These are phyloP conservation scores for Dermatemys mawii DNA, from an alignment of 2,113 vertebrate species.

Conservation along the genomic window DNA sequence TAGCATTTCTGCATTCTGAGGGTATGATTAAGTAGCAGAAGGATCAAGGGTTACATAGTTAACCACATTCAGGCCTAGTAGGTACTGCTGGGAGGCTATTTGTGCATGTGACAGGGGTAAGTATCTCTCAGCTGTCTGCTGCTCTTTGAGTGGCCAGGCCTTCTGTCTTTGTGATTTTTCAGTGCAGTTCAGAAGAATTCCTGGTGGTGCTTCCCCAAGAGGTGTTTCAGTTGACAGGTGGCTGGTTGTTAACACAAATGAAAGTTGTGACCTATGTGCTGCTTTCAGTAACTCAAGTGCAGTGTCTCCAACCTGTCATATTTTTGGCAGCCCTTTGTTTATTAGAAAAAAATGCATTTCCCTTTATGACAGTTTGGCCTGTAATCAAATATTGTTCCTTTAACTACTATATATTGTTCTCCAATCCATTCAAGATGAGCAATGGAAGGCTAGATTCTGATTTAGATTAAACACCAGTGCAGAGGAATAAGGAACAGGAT, in stretches of 20 bases:
- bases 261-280: constrained; percentile 68
- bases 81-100: rapidly evolving
- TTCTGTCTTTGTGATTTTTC: constrained; percentile 25
- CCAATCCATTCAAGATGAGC: neutral
- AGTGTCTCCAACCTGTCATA: constrained; percentile 61
- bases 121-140: constrained; percentile 8
- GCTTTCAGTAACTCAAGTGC: constrained; percentile 62
- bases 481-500: neutral
- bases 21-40: neutral
- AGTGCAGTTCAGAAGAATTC: neutral
- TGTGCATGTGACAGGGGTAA: neutral
- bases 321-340: constrained; percentile 69
- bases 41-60: neutral
- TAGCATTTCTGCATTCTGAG: neutral
- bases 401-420: neutral
- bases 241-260: constrained; percentile 65
- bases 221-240: constrained; percentile 64
- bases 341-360: constrained; percentile 65
- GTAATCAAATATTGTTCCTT: neutral
- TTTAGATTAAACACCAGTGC: neutral
- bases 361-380: constrained; percentile 40
- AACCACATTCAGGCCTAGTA: neutral
- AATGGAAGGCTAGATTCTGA: neutral
- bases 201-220: constrained; percentile 43
- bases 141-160: neutral